phyloP scores from a whole-genome alignment of 2,113 vertebrate species.

The Parotia lawesii region DNA sequence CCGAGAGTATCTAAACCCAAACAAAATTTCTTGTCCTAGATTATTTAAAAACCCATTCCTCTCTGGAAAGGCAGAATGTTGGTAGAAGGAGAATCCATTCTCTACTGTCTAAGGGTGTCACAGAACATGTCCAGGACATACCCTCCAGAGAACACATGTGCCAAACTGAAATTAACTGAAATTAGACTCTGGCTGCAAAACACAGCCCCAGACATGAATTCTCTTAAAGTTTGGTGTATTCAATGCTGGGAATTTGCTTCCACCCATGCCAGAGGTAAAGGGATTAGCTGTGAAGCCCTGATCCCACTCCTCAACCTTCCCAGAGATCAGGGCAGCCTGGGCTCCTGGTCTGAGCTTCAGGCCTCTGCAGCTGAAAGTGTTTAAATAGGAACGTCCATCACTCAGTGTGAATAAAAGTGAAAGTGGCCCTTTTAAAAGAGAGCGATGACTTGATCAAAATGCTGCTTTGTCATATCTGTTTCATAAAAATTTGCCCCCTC shows the following conservation, averaged over 20 bases:
- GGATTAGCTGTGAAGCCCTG: slow-evolving; percentile 46
- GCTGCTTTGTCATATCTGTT: slow-evolving; percentile 66
- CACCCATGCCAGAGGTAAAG: slow-evolving; percentile 10
- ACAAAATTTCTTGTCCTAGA: neutral
- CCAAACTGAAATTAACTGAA: neutral
- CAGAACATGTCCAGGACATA: neutral
- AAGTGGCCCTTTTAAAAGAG: neutral
- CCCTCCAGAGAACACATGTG: neutral
- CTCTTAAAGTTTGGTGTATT: neutral
- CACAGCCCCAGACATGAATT: neutral
- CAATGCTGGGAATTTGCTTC: slow-evolving; percentile 51
- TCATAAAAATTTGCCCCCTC: slow-evolving; percentile 61
- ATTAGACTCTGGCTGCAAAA: neutral
- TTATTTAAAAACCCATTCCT: neutral
- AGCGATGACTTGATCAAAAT: slow-evolving; percentile 60
- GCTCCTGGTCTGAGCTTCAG: neutral
- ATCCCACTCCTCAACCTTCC: neutral
- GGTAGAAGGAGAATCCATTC: neutral
- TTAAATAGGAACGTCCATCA: slow-evolving; percentile 50
- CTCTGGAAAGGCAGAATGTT: neutral
- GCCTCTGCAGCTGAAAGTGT: slow-evolving; percentile 26
- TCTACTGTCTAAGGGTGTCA: neutral
- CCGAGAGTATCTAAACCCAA: neutral
- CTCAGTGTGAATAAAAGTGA: neutral
- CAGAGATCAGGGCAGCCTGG: slow-evolving; percentile 17